Conservation (phyloP, 2,113 vertebrate genomes). For the Nycticebus coucang region DNA sequence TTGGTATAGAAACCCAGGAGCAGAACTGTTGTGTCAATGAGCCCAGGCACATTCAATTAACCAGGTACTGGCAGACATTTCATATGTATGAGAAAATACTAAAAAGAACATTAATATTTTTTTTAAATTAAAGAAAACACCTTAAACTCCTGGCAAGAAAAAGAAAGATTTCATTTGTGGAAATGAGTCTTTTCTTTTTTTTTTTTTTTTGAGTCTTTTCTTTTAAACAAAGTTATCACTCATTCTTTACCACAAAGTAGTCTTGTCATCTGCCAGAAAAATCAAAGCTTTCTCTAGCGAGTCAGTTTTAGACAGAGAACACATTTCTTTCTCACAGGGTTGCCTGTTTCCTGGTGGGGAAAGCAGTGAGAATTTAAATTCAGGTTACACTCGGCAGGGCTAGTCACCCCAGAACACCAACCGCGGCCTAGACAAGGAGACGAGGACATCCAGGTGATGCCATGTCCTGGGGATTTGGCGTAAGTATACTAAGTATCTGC, state of each 20-base stretch:
- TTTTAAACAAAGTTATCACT: neutral
- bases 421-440: neutral
- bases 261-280: neutral
- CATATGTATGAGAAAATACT: slow-evolving; percentile 42
- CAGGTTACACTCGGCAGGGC: neutral
- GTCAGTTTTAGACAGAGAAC: neutral
- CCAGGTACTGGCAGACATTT: slow-evolving; percentile 42
- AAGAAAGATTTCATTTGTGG: slow-evolving; percentile 6
- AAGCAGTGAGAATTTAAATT: neutral
- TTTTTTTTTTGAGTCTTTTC: neutral
- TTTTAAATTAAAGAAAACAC: slow-evolving; percentile 64
- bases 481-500: neutral
- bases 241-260: neutral
- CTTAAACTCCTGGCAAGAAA: slow-evolving; percentile 29
- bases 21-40: neutral
- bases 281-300: neutral
- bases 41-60: neutral
- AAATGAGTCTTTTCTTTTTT: neutral
- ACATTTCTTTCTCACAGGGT: neutral
- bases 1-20: neutral
- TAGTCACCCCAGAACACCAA: neutral
- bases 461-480: neutral
- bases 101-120: slow-evolving; percentile 49
- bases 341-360: neutral
- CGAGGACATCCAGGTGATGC: neutral